Base-by-base conservation (phyloP, 2,888 invertebrate genomes). In the Pristionchus arcanus region DNA sequence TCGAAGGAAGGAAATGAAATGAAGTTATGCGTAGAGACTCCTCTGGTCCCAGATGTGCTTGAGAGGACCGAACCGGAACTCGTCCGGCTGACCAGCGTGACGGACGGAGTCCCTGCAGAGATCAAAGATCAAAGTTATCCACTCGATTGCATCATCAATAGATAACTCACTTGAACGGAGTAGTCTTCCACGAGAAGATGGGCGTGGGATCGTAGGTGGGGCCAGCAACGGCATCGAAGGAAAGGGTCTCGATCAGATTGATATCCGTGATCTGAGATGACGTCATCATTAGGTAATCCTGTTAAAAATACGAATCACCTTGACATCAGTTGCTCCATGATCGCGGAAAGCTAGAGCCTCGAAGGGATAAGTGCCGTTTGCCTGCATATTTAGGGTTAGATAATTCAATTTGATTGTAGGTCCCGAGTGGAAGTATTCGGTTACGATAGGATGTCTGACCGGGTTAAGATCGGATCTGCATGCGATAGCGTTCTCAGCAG, bases 141-240 rank as follows among this genome's bases (percentile, higher is more conserved):
- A 28, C 31, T 28, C 74, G 19, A 74, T 81, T 77, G 66, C 37
- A 87, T 42, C 28, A 31, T 16, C 13, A 81, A 13, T 49, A 0
- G 53, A 5, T 28, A 21, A 53, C 63, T 74, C 31, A 90, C 81
- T 96, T 96, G 93, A 97, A 97, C 90, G 96, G 97, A 90, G 97
- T 96, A 84, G 96, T 96, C 74, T 97, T 97, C 97, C 97, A 97
- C 93, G 96, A 96, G 95, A 97, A 97, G 0, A 97, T 96, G 83
- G 97, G 97, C 66, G 97, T 95, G 25, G 95, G 95, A 87, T 97
- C 96, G 95, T 96, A 96, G 0, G 97, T 96, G 13, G 96, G 96
- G 90, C 96, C 96, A 87, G 95, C 94, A 25, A 96, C 96, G 9
- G 97, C 96, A 0, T 96, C 94, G 95, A 97, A 97, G 92, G 96